phyloP scores from a whole-genome alignment of 2,888 invertebrate species.

The Cordilura impudica region DNA sequence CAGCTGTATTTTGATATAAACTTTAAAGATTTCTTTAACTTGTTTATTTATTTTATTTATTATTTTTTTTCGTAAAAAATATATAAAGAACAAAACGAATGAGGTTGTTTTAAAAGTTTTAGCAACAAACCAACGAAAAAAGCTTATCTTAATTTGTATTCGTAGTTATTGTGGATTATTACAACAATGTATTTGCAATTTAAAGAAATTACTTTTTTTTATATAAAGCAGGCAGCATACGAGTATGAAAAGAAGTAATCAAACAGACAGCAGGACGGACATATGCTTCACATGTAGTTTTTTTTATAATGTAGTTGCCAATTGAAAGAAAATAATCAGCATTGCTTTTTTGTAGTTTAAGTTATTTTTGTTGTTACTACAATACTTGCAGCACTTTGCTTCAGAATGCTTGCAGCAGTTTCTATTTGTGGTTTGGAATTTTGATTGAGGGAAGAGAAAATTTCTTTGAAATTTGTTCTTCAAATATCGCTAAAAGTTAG shows the following conservation, averaged over 20 bases:
- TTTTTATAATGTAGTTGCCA: conserved; percentile 42
- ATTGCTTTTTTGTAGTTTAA: conserved; percentile 1
- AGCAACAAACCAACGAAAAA: too few species aligned
- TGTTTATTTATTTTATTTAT: conserved; percentile 42
- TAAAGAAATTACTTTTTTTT: conserved; percentile 42
- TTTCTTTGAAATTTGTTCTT: too few species aligned
- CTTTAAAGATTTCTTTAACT: conserved; percentile 47
- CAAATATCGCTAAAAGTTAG: too few species aligned
- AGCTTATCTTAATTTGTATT: conserved; percentile 50
- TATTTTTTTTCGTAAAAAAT: not conserved
- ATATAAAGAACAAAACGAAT: conserved; percentile 29
- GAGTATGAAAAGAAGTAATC: conserved; percentile 15
- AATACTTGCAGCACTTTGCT: conserved; percentile 7
- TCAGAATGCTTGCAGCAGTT: not conserved
- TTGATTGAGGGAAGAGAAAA: not conserved
- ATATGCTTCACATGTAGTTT: not conserved
- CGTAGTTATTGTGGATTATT: conserved; percentile 19
- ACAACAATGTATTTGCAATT: conserved; percentile 30
- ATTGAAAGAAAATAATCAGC: conserved; percentile 55
- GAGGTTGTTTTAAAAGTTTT: conserved; percentile 57
- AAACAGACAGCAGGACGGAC: conserved; percentile 16
- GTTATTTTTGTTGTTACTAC: not conserved
- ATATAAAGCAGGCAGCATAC: conserved; percentile 2
- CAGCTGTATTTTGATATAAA: conserved; percentile 32
- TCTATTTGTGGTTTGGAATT: not conserved